Conservation (phyloP, 2,888 invertebrate genomes). For the Acanthosepion esculentum region DNA sequence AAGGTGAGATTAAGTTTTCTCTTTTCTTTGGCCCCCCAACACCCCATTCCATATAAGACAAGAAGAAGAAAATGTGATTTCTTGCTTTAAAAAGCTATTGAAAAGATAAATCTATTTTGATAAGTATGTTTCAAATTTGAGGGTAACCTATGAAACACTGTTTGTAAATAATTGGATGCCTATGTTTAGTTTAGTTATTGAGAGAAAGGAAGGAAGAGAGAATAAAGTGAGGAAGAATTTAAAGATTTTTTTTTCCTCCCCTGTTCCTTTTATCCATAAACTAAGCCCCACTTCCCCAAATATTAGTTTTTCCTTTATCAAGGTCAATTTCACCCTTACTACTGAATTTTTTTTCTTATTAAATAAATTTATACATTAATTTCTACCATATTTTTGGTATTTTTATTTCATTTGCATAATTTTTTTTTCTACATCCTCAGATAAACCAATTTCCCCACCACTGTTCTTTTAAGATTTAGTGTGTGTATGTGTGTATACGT, state of each 20-base stretch:
- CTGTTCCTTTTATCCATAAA: no score
- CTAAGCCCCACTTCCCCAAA: no score
- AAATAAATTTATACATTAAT: no score
- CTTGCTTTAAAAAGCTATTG: conserved; percentile 39
- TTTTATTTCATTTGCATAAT: no score
- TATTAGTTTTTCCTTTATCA: no score
- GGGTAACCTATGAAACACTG: background rate
- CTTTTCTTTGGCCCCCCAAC: background rate
- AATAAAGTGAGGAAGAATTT: background rate
- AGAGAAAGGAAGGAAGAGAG: background rate
- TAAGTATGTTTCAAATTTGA: conserved; percentile 44
- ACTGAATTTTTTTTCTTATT: no score
- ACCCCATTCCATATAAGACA: background rate
- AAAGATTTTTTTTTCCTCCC: background rate
- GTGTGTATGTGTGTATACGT: background rate
- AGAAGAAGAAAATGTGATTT: background rate
- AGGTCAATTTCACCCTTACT: no score
- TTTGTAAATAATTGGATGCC: background rate
- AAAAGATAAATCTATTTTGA: conserved; percentile 46
- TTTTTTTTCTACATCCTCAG: background rate
- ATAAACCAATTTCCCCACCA: background rate
- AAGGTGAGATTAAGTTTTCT: background rate
- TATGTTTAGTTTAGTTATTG: conserved; percentile 15
- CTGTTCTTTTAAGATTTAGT: background rate
- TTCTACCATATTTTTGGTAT: no score